phyloP scores from a whole-genome alignment of 2,888 invertebrate species.

The Lasioglossum morio region DNA sequence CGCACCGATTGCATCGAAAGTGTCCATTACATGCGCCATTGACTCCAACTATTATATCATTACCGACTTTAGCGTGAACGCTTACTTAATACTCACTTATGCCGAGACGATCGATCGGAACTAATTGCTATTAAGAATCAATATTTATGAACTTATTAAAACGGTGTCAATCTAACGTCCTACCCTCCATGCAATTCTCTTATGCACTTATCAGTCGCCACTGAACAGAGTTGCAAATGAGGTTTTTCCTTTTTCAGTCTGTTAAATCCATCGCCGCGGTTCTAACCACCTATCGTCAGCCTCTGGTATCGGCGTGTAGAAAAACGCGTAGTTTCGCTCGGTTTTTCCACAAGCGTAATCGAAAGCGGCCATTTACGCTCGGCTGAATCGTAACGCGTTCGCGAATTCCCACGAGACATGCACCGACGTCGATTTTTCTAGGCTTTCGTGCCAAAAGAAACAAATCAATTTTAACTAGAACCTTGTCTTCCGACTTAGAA shows the following conservation, averaged over 20 bases:
- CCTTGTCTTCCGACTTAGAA: too few relatives aligned
- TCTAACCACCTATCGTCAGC: background rate
- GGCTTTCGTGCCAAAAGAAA: background rate
- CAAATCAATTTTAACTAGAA: too few relatives aligned
- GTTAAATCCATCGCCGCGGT: background rate
- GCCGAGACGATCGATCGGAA: background rate
- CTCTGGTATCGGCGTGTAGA: background rate
- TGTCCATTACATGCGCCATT: constrained; percentile 16
- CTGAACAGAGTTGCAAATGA: background rate
- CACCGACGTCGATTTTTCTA: constrained; percentile 7
- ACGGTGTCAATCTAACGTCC: background rate
- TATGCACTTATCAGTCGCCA: too few relatives aligned
- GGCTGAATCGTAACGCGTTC: constrained; percentile 19
- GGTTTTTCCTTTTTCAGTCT: background rate
- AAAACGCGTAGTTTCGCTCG: background rate
- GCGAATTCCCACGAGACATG: constrained; percentile 5
- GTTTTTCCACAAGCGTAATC: background rate
- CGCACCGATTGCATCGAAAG: background rate
- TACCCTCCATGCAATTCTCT: background rate
- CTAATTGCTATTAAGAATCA: constrained; percentile 11
- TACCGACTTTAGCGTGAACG: background rate
- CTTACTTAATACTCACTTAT: background rate
- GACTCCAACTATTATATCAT: background rate
- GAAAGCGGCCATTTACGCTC: constrained; percentile 27
- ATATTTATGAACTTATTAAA: constrained; percentile 8